Evolutionary conservation across 2,888 invertebrate genomes (phyloP).

Genomic region (Periphyllus acericola): DNA sequence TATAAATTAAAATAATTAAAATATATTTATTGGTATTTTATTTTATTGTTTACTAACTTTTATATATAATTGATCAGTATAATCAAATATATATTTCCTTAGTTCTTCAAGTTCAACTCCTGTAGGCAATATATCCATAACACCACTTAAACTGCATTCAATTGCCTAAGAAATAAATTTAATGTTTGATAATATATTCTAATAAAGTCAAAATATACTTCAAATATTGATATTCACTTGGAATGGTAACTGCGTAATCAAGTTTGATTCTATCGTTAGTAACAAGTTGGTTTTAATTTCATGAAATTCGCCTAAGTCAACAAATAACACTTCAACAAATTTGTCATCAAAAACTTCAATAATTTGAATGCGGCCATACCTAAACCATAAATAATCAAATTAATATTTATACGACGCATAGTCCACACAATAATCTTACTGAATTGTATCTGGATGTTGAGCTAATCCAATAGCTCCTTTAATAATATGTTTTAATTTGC

Average conservation of each 20-base stretch:
- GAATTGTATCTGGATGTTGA: not conserved
- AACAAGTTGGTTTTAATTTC: not conserved
- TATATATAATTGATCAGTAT: not conserved
- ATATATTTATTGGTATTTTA: not conserved
- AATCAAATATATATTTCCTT: not conserved
- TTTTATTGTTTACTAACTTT: not conserved
- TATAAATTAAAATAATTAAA: not conserved
- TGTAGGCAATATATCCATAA: not conserved
- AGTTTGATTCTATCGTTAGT: slow-evolving; percentile 29
- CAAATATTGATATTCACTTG: slow-evolving; percentile 16
- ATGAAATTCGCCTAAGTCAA: not conserved
- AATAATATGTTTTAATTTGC: slow-evolving; percentile 27
- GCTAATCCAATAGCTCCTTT: slow-evolving; percentile 43
- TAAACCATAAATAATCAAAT: not conserved
- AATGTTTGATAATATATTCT: not conserved
- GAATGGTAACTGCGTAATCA: slow-evolving; percentile 44
- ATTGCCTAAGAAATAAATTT: slow-evolving; percentile 2
- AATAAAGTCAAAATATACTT: too few relatives aligned
- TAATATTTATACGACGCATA: not conserved
- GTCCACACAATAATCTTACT: slow-evolving; percentile 6
- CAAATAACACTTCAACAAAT: slow-evolving; percentile 43
- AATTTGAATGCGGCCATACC: slow-evolving; percentile 16
- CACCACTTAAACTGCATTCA: slow-evolving; percentile 43
- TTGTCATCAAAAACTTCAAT: not conserved
- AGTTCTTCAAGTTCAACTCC: slow-evolving; percentile 1